These are phyloP conservation scores for Oreochromis grahami DNA, from an alignment of 2,797 vertebrate species.

Conservation along the genomic window DNA sequence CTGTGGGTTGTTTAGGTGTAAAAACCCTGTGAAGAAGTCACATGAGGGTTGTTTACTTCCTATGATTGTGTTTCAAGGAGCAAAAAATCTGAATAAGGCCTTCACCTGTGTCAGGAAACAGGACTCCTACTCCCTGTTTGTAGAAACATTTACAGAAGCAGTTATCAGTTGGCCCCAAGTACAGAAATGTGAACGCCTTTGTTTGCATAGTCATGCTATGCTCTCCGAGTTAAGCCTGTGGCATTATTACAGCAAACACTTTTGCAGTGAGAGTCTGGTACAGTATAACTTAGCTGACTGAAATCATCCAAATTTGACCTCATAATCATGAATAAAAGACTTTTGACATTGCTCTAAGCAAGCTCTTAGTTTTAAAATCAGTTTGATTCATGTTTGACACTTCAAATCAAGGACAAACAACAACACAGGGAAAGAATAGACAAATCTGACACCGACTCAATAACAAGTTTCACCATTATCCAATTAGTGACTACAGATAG, in stretches of 20 bases:
- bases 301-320: conserved; percentile 1
- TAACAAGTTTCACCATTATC: neutral
- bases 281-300: conserved; percentile 33
- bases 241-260: conserved; percentile 54
- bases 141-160: neutral
- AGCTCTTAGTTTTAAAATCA: neutral
- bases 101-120: conserved; percentile 16
- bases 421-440: neutral
- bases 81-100: neutral
- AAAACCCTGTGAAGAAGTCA: neutral
- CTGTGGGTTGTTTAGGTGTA: neutral
- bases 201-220: conserved; percentile 49
- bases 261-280: neutral
- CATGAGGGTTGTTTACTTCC: neutral
- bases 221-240: conserved; percentile 7
- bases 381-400: neutral
- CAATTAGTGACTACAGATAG: neutral
- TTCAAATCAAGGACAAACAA: neutral
- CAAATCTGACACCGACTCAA: neutral
- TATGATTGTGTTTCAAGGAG: conserved; percentile 2
- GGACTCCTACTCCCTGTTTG: conserved; percentile 23
- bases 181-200: conserved; percentile 43
- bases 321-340: neutral
- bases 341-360: neutral
- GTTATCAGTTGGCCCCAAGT: neutral